These are phyloP conservation scores for Hycleus cichorii DNA, from an alignment of 1,140 invertebrate genomes.

Conservation along the genomic window DNA sequence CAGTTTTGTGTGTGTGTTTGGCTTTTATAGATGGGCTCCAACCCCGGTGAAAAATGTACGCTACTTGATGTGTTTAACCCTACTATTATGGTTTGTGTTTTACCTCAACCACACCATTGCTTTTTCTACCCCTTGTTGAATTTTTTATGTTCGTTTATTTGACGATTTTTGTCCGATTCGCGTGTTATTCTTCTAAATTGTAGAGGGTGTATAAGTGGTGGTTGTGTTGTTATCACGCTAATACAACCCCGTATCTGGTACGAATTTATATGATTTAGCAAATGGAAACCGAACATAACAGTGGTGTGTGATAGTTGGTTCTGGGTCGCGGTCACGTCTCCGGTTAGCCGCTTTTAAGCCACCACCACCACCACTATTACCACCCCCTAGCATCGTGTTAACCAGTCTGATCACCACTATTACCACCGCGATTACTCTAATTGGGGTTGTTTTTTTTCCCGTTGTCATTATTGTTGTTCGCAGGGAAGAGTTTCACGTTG, in stretches of 20 bases:
- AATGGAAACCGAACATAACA: background rate
- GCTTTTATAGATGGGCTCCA: slow-evolving; percentile 17
- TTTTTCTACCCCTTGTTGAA: too few relatives aligned
- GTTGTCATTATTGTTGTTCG: slow-evolving; percentile 32
- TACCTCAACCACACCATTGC: slow-evolving; percentile 39
- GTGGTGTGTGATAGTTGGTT: background rate
- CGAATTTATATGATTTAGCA: too few relatives aligned
- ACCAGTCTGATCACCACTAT: slow-evolving; percentile 8
- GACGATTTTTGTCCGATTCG: too few relatives aligned
- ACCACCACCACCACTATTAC: slow-evolving; percentile 18
- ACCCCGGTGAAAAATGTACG: slow-evolving; percentile 37
- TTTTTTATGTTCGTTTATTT: too few relatives aligned
- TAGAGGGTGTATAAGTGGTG: too few relatives aligned
- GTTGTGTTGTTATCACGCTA: too few relatives aligned
- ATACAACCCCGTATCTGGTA: too few relatives aligned
- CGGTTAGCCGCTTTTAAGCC: slow-evolving; percentile 23
- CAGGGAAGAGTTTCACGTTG: slow-evolving; percentile 96
- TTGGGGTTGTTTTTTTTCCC: background rate
- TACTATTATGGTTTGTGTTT: slow-evolving; percentile 39
- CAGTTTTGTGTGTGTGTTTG: too few relatives aligned
- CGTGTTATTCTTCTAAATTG: too few relatives aligned
- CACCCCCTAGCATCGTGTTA: slow-evolving; percentile 13
- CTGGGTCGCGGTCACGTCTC: slow-evolving; percentile 23
- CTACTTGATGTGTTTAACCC: slow-evolving; percentile 40
- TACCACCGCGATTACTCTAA: background rate